Conservation (phyloP, 2,888 invertebrate species). For the Stenolophus ochropezus region DNA sequence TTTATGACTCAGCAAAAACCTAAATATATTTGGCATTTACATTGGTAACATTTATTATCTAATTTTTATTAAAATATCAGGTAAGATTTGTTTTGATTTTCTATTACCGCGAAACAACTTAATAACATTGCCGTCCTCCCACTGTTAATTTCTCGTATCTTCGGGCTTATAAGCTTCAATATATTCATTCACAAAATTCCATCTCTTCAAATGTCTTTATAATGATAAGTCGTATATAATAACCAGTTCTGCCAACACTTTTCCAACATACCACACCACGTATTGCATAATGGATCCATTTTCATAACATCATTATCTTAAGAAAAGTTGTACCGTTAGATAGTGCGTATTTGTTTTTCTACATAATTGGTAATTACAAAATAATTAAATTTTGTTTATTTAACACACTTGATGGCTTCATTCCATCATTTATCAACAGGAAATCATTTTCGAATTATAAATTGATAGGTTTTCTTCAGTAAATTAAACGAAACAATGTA, state of each 20-base stretch:
- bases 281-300: background rate
- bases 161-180: background rate
- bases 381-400: slow-evolving; percentile 19
- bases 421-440: too few species aligned
- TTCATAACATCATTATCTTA: slow-evolving; percentile 20
- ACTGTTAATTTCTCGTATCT: background rate
- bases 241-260: background rate
- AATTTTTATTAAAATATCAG: too few species aligned
- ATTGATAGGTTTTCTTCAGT: too few species aligned
- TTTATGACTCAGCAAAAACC: too few species aligned
- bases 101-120: too few species aligned
- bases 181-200: slow-evolving; percentile 18
- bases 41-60: too few species aligned
- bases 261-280: background rate
- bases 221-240: slow-evolving; percentile 15
- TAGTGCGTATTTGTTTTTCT: slow-evolving; percentile 8
- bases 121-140: too few species aligned
- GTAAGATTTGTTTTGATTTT: too few species aligned
- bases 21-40: too few species aligned
- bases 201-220: background rate
- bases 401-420: background rate
- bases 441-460: too few species aligned
- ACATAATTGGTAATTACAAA: slow-evolving; percentile 16
- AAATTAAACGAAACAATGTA: too few species aligned
- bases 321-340: slow-evolving; percentile 17